Conservation (phyloP, 2,113 vertebrate species). For the Nerophis lumbriciformis region DNA sequence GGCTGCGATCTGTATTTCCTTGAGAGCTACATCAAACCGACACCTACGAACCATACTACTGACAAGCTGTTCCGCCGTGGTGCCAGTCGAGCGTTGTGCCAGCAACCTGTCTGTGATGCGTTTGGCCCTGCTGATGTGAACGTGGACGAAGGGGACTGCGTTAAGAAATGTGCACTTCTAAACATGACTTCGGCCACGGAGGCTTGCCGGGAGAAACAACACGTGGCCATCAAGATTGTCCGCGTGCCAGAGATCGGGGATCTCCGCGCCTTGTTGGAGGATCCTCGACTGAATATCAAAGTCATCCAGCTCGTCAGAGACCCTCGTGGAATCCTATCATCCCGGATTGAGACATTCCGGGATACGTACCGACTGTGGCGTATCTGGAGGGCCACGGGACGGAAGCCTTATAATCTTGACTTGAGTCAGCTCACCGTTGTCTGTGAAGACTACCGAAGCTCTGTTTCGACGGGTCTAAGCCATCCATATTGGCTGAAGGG, state of each 20-base stretch:
- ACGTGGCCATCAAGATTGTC: conserved; percentile 92
- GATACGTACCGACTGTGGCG: conserved; percentile 94
- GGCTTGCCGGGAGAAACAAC: conserved; percentile 81
- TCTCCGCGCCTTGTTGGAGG: conserved; percentile 86
- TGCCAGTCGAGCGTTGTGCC: conserved; percentile 89
- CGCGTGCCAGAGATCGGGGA: conserved; percentile 88
- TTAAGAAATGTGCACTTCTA: conserved; percentile 82
- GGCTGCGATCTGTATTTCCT: conserved; percentile 91
- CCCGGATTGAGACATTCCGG: conserved; percentile 91
- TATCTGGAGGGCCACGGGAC: conserved; percentile 91
- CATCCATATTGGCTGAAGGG: conserved; percentile 89
- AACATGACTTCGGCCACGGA: conserved; percentile 87
- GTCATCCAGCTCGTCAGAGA: conserved; percentile 95
- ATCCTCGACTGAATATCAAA: conserved; percentile 90
- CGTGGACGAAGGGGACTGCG: conserved; percentile 91
- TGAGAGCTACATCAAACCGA: conserved; percentile 93
- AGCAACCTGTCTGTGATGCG: conserved; percentile 82
- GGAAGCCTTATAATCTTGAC: conserved; percentile 90
- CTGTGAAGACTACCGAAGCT: conserved; percentile 91
- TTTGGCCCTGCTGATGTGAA: conserved; percentile 70
- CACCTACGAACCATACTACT: conserved; percentile 86
- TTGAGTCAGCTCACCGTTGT: conserved; percentile 86
- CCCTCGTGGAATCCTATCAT: conserved; percentile 89
- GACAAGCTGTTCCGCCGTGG: conserved; percentile 89
- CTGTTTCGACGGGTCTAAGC: conserved; percentile 84